Evolutionary conservation across 1,140 invertebrate genomes (phyloP).

Genomic region (Aplysia californica): DNA sequence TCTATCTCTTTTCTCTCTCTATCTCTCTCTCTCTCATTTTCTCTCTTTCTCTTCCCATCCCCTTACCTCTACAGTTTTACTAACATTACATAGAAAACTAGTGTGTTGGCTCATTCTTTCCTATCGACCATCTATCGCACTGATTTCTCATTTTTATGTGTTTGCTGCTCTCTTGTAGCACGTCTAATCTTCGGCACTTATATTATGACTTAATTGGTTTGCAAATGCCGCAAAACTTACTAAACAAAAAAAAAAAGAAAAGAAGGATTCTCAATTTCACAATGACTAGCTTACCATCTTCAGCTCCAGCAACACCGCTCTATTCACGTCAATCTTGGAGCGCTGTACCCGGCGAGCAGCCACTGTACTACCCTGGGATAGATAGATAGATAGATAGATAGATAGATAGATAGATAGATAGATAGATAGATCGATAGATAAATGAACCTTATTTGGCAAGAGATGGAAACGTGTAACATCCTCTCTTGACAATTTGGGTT

Average conservation of each 20-base stretch:
- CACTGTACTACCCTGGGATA: constrained; percentile 29
- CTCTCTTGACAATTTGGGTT: too few relatives aligned
- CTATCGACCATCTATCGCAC: too few relatives aligned
- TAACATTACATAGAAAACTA: not conserved
- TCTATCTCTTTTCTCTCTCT: not conserved
- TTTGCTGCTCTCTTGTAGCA: too few relatives aligned
- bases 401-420: too few relatives aligned
- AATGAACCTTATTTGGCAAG: not conserved
- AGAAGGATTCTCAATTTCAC: not conserved
- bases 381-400: too few relatives aligned
- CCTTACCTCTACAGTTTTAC: not conserved
- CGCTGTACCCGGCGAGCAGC: constrained; percentile 29
- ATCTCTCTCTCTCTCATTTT: not conserved
- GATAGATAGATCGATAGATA: too few relatives aligned
- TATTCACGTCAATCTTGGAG: constrained; percentile 33
- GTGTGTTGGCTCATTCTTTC: not conserved
- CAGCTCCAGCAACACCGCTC: constrained; percentile 37
- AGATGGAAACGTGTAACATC: not conserved
- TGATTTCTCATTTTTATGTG: too few relatives aligned
- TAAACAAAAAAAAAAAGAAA: not conserved
- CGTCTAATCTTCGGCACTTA: too few relatives aligned
- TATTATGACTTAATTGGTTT: too few relatives aligned
- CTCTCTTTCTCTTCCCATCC: too few relatives aligned
- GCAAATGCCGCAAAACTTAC: not conserved
- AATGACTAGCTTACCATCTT: constrained; percentile 35